Conservation (phyloP, 2,888 invertebrate species). For the Stenolophus ochropezus region DNA sequence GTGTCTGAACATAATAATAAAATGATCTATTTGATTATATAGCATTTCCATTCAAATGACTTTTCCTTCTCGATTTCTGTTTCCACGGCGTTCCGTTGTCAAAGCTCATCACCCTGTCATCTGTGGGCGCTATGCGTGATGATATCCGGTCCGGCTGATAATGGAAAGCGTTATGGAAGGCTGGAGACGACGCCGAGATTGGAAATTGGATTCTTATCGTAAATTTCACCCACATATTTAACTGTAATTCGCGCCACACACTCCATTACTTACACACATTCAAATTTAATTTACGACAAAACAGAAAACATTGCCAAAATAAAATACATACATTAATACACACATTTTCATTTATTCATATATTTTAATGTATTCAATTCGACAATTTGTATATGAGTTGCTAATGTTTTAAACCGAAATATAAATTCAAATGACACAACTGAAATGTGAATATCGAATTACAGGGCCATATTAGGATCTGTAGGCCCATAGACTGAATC, state of each 20-base stretch:
- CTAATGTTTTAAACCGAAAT: too few species aligned
- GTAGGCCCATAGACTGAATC: too few species aligned
- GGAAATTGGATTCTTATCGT: constrained; percentile 49
- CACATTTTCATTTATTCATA: too few species aligned
- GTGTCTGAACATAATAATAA: too few species aligned
- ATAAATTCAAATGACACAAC: too few species aligned
- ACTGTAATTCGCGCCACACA: background rate
- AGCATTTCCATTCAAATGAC: background rate
- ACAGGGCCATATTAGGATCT: too few species aligned
- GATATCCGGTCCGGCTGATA: constrained; percentile 4
- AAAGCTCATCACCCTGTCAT: background rate
- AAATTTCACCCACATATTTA: constrained; percentile 25
- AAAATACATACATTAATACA: too few species aligned
- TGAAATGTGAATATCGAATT: too few species aligned
- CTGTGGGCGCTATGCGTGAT: background rate
- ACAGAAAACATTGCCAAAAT: too few species aligned
- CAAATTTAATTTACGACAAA: too few species aligned
- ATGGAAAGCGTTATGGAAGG: constrained; percentile 26
- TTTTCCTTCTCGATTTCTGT: background rate
- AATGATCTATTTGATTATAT: background rate
- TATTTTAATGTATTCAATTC: too few species aligned
- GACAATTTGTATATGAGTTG: too few species aligned
- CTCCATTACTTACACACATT: background rate
- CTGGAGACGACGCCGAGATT: constrained; percentile 34
- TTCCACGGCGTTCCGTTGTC: background rate